These are phyloP conservation scores for Macquaria australasica DNA, from an alignment of 2,113 vertebrate genomes.

Conservation along the genomic window DNA sequence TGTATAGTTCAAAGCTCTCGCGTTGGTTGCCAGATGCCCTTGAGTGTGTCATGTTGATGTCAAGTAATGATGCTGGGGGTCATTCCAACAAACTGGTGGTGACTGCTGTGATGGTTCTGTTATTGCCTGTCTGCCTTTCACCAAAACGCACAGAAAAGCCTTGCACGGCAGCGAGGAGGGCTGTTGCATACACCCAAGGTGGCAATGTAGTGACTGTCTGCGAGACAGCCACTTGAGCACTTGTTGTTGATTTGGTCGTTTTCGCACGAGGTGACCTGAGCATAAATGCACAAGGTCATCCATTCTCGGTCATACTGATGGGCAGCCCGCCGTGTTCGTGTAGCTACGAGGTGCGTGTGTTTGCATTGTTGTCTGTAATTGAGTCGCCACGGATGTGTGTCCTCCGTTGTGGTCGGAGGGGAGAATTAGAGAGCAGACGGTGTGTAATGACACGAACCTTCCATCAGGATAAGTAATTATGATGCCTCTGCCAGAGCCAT, in stretches of 20 bases:
- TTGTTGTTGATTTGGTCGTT: constrained; percentile 74
- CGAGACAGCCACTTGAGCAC: constrained; percentile 69
- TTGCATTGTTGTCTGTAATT: constrained; percentile 43
- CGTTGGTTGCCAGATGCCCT: constrained; percentile 78
- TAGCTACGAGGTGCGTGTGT: constrained; percentile 27
- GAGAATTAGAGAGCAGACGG: constrained; percentile 70
- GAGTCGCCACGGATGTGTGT: constrained; percentile 49
- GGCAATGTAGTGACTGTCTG: constrained; percentile 51
- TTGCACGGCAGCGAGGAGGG: constrained; percentile 28
- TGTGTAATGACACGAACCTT: constrained; percentile 62
- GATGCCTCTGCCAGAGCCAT: constrained; percentile 29
- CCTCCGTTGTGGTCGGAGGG: constrained; percentile 55
- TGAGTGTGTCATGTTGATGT: constrained; percentile 77
- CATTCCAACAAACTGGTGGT: constrained; percentile 66
- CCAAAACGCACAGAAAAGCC: constrained; percentile 37
- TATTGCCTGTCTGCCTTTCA: constrained; percentile 47
- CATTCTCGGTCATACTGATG: constrained; percentile 49
- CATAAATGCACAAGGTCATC: constrained; percentile 79
- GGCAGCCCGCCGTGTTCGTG: constrained; percentile 45
- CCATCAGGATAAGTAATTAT: constrained; percentile 58
- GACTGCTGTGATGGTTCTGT: constrained; percentile 43
- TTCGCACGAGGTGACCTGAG: constrained; percentile 69
- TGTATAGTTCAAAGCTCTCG: constrained; percentile 69
- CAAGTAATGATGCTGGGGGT: constrained; percentile 71
- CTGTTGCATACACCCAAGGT: constrained; percentile 63